phyloP scores from a whole-genome alignment of 2,888 invertebrate species.

The Augochlorella aurata region DNA sequence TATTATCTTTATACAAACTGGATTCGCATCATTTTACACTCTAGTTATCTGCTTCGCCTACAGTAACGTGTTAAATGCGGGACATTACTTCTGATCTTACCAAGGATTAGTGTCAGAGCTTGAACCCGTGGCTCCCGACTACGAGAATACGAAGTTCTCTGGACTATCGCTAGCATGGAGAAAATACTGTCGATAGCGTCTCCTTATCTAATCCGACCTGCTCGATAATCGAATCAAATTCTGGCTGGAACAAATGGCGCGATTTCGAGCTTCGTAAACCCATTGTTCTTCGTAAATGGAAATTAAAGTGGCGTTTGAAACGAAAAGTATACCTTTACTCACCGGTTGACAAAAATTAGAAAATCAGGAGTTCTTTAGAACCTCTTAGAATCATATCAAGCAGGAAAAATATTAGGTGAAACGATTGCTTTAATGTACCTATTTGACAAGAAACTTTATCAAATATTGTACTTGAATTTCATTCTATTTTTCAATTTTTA shows the following conservation, averaged over 20 bases:
- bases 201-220: neutral
- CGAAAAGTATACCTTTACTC: neutral
- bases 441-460: no score
- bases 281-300: neutral
- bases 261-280: neutral
- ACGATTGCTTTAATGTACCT: no score
- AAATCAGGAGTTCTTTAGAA: no score
- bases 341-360: no score
- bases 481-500: no score
- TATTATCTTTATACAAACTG: neutral
- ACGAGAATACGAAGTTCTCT: neutral
- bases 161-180: neutral
- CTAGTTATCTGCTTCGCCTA: constrained; percentile 34
- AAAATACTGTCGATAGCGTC: neutral
- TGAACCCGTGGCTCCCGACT: constrained; percentile 17
- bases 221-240: constrained; percentile 3
- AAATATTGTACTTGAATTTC: no score
- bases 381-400: no score
- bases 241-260: neutral
- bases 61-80: constrained; percentile 30
- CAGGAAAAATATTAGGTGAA: no score
- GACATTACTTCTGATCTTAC: constrained; percentile 50
- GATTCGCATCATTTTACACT: constrained; percentile 17
- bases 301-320: neutral
- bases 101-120: constrained; percentile 51